These are phyloP conservation scores for Corythoichthys intestinalis DNA, from an alignment of 2,113 vertebrate species.

Conservation along the genomic window DNA sequence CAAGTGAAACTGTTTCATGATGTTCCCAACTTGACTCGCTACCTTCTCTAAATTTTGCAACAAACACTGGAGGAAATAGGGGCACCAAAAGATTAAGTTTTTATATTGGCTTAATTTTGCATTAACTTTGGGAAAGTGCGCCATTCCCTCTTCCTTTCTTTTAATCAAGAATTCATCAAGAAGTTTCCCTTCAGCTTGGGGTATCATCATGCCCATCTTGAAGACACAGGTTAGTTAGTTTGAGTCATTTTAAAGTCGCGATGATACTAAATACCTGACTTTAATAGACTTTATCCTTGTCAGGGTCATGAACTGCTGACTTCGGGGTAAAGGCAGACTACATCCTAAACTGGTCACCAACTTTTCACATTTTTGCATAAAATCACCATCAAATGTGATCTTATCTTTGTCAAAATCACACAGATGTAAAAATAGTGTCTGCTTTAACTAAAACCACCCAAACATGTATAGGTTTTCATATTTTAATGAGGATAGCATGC, in stretches of 20 bases:
- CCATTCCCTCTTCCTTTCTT: slow-evolving; percentile 33
- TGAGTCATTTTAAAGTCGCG: slow-evolving; percentile 16
- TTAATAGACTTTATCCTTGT: no score
- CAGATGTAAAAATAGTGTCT: no score
- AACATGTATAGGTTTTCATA: no score
- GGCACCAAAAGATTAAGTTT: slow-evolving; percentile 29
- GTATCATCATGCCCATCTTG: slow-evolving; percentile 12
- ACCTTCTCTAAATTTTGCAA: not conserved
- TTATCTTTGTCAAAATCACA: no score
- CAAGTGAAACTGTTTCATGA: slow-evolving; percentile 10
- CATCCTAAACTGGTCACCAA: no score
- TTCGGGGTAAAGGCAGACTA: no score
- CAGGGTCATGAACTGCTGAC: no score
- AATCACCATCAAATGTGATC: no score
- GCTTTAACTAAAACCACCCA: no score
- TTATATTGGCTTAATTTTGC: slow-evolving; percentile 40
- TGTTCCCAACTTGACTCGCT: slow-evolving; percentile 1
- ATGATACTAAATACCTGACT: not conserved
- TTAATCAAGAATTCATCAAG: slow-evolving; percentile 49
- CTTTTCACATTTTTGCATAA: no score
- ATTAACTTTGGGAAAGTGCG: slow-evolving; percentile 28
- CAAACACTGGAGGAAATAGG: slow-evolving; percentile 13
- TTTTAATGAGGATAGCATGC: no score
- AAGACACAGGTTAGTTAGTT: slow-evolving; percentile 11
- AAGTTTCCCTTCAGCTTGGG: slow-evolving; percentile 2